Evolutionary conservation across 2,797 vertebrate genomes (phyloP).

Genomic region (Gymnoscopelus microlampas): DNA sequence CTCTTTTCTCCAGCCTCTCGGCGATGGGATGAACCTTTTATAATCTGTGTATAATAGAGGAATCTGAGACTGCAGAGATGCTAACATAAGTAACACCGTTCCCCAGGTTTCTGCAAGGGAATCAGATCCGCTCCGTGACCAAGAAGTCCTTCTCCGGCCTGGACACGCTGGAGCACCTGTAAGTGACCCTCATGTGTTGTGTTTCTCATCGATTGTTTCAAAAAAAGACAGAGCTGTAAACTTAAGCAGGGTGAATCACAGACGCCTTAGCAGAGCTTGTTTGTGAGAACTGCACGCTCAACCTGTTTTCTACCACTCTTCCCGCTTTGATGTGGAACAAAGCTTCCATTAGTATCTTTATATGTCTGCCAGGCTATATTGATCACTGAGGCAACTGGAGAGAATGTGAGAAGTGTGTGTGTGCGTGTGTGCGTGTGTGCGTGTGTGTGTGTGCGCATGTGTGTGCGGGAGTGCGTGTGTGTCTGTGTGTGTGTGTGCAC

Average conservation of each 20-base stretch:
- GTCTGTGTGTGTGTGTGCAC: neutral
- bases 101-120: constrained; percentile 91
- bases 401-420: constrained; percentile 2
- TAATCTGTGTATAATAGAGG: neutral
- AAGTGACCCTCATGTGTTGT: constrained; percentile 64
- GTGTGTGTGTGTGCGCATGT: neutral
- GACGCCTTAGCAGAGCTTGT: constrained; percentile 44
- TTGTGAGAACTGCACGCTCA: constrained; percentile 44
- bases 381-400: constrained; percentile 55
- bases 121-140: constrained; percentile 94
- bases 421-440: constrained; percentile 24
- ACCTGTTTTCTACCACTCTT: constrained; percentile 48
- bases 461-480: neutral
- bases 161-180: constrained; percentile 94
- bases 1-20: neutral
- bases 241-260: constrained; percentile 55
- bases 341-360: constrained; percentile 53
- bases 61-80: constrained; percentile 27
- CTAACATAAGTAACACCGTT: neutral
- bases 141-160: constrained; percentile 98
- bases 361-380: constrained; percentile 62
- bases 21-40: neutral
- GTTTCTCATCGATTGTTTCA: constrained; percentile 46
- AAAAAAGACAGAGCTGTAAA: constrained; percentile 58
- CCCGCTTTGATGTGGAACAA: constrained; percentile 67